Evolutionary conservation across 2,113 vertebrate genomes (phyloP).

Genomic region (Tachuris rubrigastra): DNA sequence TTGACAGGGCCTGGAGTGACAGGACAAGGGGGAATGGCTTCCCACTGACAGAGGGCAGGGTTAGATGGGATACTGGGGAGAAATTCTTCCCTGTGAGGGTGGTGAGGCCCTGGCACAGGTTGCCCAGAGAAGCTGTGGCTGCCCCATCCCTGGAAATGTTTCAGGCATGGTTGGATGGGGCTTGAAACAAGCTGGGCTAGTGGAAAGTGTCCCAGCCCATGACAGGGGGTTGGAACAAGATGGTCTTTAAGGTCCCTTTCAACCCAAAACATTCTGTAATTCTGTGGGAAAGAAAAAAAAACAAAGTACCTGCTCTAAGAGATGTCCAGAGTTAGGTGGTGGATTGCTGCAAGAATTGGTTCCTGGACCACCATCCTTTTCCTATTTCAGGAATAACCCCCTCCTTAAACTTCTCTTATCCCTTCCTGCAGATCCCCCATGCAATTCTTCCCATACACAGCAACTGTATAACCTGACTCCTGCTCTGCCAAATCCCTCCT

Average conservation of each 20-base stretch:
- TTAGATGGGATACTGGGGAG: fast-evolving
- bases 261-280: background rate
- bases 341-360: background rate
- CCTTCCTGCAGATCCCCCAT: background rate
- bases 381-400: background rate
- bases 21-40: background rate
- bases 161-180: fast-evolving
- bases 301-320: background rate
- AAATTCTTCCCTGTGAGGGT: fast-evolving
- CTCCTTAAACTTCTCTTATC: fast-evolving
- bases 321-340: background rate
- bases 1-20: background rate
- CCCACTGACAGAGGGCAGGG: background rate
- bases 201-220: background rate
- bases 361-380: background rate
- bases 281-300: background rate
- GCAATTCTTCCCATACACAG: background rate
- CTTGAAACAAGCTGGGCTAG: fast-evolving
- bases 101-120: fast-evolving
- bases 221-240: fast-evolving
- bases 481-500: background rate
- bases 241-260: background rate
- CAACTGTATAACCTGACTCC: background rate
- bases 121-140: background rate
- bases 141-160: background rate